Evolutionary conservation across 2,797 vertebrate genomes (phyloP), one percentile per base, ranked within the genome.

Genomic region (Bovichtus variegatus): DNA sequence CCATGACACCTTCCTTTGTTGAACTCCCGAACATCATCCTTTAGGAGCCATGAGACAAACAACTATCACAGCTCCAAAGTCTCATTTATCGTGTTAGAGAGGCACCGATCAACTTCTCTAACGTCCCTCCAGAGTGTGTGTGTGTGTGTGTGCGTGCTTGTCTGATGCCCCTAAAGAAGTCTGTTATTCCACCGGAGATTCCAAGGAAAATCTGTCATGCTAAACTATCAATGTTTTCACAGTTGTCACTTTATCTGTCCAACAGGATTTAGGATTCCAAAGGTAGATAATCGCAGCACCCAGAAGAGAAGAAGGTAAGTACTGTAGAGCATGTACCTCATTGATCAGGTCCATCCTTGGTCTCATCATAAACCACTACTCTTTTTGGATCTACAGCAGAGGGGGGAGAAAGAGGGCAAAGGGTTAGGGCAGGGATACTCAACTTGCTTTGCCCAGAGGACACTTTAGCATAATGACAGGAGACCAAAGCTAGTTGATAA

Each of bases 311-410:
- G 87, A 71, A 71, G 68, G 70, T 78, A 71, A 83, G 87, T 72
- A 87, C 87, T 87, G 89, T 66, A 78, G 84, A 82, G 31, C 41
- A 36, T 90, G 89, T 85, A 75, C 85, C 82, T 95, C 93, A 95
- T 88, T 93, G 92, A 81, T 89, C 85, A 77, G 92, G 93, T 83
- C 91, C 89, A 15, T 93, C 93, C 91, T 90, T 91, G 84, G 90
- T 90, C 87, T 90, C 89, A 47, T 92, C 83, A 86, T 95, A 95
- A 87, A 93, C 66, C 76, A 95, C 90, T 79, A 95, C 90, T 93
- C 91, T 92, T 92, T 94, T 94, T 90, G 94, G 94, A 94, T 95
- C 94, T 95, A 43, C 25, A 81, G 49, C 12, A 68, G 27, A 76
- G 5, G 9, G 29, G n/a, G 2, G 3, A 67, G 3, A 63, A 1